Base-by-base conservation (phyloP, 2,888 invertebrate species). In the Aromia moschata region DNA sequence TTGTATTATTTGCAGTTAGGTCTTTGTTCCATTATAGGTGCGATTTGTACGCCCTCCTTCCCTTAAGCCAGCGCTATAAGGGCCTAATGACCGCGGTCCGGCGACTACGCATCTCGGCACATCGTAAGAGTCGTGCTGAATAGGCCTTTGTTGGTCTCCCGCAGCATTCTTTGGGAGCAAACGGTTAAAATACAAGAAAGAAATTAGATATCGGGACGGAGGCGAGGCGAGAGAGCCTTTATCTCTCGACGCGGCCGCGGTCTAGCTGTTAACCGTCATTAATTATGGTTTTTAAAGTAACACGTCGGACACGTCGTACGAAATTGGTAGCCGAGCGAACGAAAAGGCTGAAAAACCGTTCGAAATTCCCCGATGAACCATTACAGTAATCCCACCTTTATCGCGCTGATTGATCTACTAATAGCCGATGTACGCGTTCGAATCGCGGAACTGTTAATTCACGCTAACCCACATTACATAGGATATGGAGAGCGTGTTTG, bases 211-310 rank as follows among this genome's bases (percentile, higher is more conserved):
- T 11, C 2, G 11, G 11, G 33, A 3, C n/a, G 33, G 25, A 25
- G n/a, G 11, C 33, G 33, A 33, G n/a, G 33, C 33, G 33, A 33
- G 25, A 25, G 9, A 2, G 33, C 33, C 5, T 33, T 10, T 33
- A 33, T 33, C 33, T 33, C 11, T 2, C n/a, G n/a, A 3, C 7
- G 10, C 33, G n/a, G 11, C 44, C 12, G n/a, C n/a, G 25, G 44
- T 44, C 44, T 44, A 44, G 44, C 44, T 25, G 30, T 44, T 18
- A 20, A 49, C n/a, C 25, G 18, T 18, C 47, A 37, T 49, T 37
- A 49, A 49, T 49, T 49, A 49, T 38, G 49, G 49, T 37, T 49
- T 49, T 49, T 40, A 49, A 38, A 38, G 49, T 20, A 38, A 44
- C 36, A 15, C 25, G 38, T 30, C 38, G 9, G 30, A 11, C 38